Conservation (phyloP, 2,888 invertebrate species). For the Volucella zonaria region DNA sequence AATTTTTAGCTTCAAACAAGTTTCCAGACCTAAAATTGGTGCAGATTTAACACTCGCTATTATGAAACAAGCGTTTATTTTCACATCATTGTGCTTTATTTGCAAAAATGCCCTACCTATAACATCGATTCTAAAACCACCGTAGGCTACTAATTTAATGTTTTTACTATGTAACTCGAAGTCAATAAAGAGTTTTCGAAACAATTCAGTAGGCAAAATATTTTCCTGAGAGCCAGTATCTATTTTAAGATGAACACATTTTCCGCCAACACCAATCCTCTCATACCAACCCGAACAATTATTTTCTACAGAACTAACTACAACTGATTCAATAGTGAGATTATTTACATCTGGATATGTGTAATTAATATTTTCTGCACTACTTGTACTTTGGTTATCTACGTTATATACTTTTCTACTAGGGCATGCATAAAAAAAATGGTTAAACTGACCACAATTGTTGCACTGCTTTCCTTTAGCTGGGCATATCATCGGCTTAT, state of each 20-base stretch:
- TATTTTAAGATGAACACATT: slow-evolving; percentile 14
- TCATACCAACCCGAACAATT: slow-evolving; percentile 12
- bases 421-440: slow-evolving; percentile 3
- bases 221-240: slow-evolving; percentile 26
- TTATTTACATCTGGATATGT: slow-evolving; percentile 20
- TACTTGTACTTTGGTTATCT: slow-evolving; percentile 2
- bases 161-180: no score
- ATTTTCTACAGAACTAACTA: slow-evolving; percentile 17
- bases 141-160: no score
- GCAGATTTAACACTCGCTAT: no score
- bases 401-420: slow-evolving; percentile 15
- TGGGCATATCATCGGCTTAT: no score
- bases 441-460: no score
- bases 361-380: slow-evolving; percentile 6
- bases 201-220: slow-evolving; percentile 12
- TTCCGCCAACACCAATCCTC: slow-evolving; percentile 16
- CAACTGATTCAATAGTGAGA: slow-evolving; percentile 21
- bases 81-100: no score
- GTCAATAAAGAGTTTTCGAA: slow-evolving; percentile 5
- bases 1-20: no score
- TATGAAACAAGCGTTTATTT: no score
- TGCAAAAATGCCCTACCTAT: no score
- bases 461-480: no score
- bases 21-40: no score
- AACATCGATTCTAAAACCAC: no score